Evolutionary conservation across 2,888 invertebrate species (phyloP).

Genomic region (Drosophila picticornis): DNA sequence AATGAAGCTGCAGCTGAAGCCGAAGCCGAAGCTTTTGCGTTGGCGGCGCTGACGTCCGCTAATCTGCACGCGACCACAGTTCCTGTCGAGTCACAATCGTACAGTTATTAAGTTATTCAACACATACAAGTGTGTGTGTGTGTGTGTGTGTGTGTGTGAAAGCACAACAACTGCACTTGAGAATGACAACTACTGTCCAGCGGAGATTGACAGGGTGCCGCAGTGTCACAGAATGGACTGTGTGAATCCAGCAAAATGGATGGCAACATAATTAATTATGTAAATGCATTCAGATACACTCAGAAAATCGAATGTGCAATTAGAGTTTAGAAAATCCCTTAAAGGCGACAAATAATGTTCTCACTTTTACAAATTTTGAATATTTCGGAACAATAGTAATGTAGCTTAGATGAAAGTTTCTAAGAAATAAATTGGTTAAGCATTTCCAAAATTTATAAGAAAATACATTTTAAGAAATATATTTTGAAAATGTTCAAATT

Average conservation of each 20-base stretch:
- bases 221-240: conserved; percentile 48
- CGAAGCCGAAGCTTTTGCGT: conserved; percentile 34
- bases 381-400: neutral
- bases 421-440: neutral
- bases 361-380: neutral
- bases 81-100: conserved; percentile 29
- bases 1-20: conserved; percentile 3
- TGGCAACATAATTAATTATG: conserved; percentile 46
- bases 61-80: conserved; percentile 74
- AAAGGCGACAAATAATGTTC: neutral
- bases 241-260: conserved; percentile 49
- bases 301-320: neutral
- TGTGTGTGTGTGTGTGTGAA: neutral
- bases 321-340: neutral
- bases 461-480: neutral
- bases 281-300: conserved; percentile 8
- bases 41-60: conserved; percentile 51
- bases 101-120: conserved; percentile 51
- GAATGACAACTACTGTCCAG: conserved; percentile 48
- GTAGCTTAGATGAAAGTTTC: neutral
- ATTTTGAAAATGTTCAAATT: neutral
- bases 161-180: conserved; percentile 36
- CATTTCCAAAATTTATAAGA: too few species aligned
- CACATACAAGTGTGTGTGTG: conserved; percentile 8
- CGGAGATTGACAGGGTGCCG: conserved; percentile 2